A percentile compares a stretch with the other conserved stretches of the same genome.
These are phyloP conservation scores for Adoxophyes honmai DNA, from an alignment of 1,140 invertebrate genomes.

Conservation along the genomic window DNA sequence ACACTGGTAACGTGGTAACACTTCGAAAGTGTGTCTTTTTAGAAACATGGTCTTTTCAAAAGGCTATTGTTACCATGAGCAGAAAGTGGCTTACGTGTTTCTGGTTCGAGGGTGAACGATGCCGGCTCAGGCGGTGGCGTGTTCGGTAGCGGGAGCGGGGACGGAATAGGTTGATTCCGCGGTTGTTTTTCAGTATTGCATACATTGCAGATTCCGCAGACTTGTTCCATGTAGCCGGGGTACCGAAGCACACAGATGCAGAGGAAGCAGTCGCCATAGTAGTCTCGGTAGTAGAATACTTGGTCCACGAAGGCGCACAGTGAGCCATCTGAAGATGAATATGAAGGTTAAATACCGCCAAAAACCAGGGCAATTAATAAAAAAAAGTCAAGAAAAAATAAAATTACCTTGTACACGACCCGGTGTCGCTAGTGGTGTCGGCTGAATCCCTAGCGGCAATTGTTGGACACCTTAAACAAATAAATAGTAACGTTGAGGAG, in stretches of 20 bases:
- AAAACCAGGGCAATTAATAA: too few relatives aligned
- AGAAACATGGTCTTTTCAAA: too few relatives aligned
- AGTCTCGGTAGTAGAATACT: constrained; percentile 27
- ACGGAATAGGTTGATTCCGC: neutral
- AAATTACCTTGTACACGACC: too few relatives aligned
- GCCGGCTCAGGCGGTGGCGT: constrained; percentile 17
- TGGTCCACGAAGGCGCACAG: constrained; percentile 34
- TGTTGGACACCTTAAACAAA: too few relatives aligned
- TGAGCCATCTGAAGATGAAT: too few relatives aligned
- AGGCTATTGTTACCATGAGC: neutral
- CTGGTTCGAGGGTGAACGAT: neutral
- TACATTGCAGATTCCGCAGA: constrained; percentile 40
- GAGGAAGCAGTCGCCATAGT: constrained; percentile 33
- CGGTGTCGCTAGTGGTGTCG: too few relatives aligned
- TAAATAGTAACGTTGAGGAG: too few relatives aligned
- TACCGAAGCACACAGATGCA: constrained; percentile 37
- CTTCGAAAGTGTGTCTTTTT: too few relatives aligned
- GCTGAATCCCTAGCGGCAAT: too few relatives aligned
- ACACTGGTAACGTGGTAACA: too few relatives aligned
- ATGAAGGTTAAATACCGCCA: too few relatives aligned
- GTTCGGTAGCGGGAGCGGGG: neutral
- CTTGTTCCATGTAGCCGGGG: constrained; percentile 27
- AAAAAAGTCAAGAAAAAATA: too few relatives aligned
- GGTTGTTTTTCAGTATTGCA: constrained; percentile 20
- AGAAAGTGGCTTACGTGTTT: constrained; percentile 12